Base-by-base conservation (phyloP, 2,888 invertebrate genomes). In the Hanleya hanleyi region DNA sequence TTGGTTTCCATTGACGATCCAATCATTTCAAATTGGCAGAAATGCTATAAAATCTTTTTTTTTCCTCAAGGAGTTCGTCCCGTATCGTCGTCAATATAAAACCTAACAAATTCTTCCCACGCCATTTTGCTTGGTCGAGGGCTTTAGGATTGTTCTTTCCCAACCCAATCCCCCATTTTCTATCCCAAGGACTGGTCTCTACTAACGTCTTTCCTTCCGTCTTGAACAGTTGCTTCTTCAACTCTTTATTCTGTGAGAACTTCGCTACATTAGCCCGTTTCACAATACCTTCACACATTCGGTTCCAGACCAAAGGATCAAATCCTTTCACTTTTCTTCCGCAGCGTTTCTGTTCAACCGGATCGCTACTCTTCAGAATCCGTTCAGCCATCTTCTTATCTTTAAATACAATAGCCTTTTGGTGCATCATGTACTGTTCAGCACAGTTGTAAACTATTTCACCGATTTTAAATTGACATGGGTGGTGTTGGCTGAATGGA, bases 141-240 rank as follows among this genome's bases (percentile, higher is more conserved):
- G 87, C 87, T 35, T 79, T 71, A 0, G 81, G 79, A 74, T 88
- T 84, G 18, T 79, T 78, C 6, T 77, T 83, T 0, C 80, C 77
- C 26, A 88, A 67, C 1, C 90, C 91, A 35, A 91, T 89, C 5
- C 91, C 91, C 91, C 91, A 91, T 32, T 86, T 77, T 18, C 71
- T 77, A 78, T 91, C 91, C 38, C 78, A 50, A 0, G 90, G 90
- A 69, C 87, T 88, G 6, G 89, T 87, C 74, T 91, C 91, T 7
- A 89, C 91, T 57, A 91, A 76, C 0, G 83, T 86, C 38, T 84
- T 87, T 5, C 89, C 89, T 37, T 77, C 75, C 0, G 90, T 90
- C 3, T 74, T 77, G 41, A 87, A 74, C 51, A 91, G 75, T 1
- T 67, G 67, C 33, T 74, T 64, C 73, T 82, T 82, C 74, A 91